A percentile compares a stretch with the other conserved stretches of the same genome.
phyloP scores from a whole-genome alignment of 23 tunicate genomes.

The Ciona savignyi region DNA sequence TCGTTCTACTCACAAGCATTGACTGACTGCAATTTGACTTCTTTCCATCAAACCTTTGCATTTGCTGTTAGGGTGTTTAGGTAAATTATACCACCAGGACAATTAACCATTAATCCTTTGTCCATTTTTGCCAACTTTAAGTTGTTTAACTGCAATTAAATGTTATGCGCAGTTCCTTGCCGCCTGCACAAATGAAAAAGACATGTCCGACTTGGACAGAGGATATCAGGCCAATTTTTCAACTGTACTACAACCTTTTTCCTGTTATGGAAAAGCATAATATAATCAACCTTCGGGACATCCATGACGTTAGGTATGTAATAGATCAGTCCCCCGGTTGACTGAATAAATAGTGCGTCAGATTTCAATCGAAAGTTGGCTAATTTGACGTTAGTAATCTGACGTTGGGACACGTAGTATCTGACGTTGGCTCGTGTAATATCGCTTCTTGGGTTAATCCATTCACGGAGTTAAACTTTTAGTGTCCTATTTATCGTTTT shows the following conservation, averaged over 20 bases:
- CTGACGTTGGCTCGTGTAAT: neutral
- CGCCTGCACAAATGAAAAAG: conserved; percentile 22
- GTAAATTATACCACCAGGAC: neutral
- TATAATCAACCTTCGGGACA: conserved; percentile 46
- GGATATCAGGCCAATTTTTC: conserved; percentile 43
- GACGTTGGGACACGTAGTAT: neutral
- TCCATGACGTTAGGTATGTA: conserved; percentile 41
- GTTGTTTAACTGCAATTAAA: too few relatives aligned
- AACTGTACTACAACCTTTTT: conserved; percentile 42
- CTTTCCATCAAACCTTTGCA: neutral
- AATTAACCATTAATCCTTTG: too few relatives aligned
- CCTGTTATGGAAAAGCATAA: conserved; percentile 63
- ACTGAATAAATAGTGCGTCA: too few relatives aligned
- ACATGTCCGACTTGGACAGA: conserved; percentile 72
- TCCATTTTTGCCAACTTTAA: too few relatives aligned
- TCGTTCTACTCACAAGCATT: neutral
- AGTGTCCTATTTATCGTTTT: too few relatives aligned
- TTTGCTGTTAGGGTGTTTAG: neutral
- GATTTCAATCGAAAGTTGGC: too few relatives aligned
- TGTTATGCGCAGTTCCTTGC: conserved; percentile 21
- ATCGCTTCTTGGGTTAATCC: too few relatives aligned
- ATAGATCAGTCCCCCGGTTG: too few relatives aligned
- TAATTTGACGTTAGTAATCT: too few relatives aligned
- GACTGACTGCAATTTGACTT: neutral
- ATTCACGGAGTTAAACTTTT: too few relatives aligned